These are phyloP conservation scores for Paedocypris sp. DNA, from an alignment of 2,113 vertebrate genomes.

Conservation along the genomic window DNA sequence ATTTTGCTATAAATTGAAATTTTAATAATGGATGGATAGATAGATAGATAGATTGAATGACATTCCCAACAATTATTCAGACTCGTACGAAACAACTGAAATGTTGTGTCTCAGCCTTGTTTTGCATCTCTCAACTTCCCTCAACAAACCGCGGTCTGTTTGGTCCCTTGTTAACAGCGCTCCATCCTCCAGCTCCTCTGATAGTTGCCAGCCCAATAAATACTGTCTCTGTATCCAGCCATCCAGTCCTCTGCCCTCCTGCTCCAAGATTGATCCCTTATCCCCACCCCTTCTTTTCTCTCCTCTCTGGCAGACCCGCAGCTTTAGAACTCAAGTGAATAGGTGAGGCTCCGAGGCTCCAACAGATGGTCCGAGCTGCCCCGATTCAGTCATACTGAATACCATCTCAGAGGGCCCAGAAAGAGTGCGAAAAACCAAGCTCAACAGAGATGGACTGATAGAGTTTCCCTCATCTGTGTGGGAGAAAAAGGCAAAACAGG, in stretches of 20 bases:
- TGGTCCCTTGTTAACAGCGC: slow-evolving; percentile 37
- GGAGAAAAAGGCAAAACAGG: slow-evolving; percentile 17
- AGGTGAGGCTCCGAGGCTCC: slow-evolving; percentile 53
- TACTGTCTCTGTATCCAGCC: slow-evolving; percentile 46
- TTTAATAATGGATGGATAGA: too few species aligned
- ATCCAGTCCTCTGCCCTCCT: slow-evolving; percentile 41
- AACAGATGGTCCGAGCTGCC: slow-evolving; percentile 57
- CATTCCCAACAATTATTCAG: too few species aligned
- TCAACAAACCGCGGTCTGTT: slow-evolving; percentile 15
- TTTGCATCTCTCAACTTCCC: slow-evolving; percentile 12
- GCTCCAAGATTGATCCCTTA: slow-evolving; percentile 56
- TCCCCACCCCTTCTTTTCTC: slow-evolving; percentile 60
- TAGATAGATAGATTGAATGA: too few species aligned
- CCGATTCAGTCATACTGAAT: slow-evolving; percentile 47
- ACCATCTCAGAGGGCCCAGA: slow-evolving; percentile 27
- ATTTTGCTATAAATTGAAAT: too few species aligned
- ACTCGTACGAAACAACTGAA: too few species aligned
- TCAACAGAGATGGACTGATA: slow-evolving; percentile 4
- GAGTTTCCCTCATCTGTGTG: slow-evolving; percentile 6
- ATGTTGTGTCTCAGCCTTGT: neutral
- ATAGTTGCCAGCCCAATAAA: slow-evolving; percentile 53
- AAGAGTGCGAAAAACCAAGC: neutral
- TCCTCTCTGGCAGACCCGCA: slow-evolving; percentile 45
- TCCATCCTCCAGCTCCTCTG: slow-evolving; percentile 31
- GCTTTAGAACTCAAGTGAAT: slow-evolving; percentile 58